Evolutionary conservation across 2,797 vertebrate species (phyloP), one percentile per base, ranked within the genome.

Genomic region (Phataginus tricuspis): DNA sequence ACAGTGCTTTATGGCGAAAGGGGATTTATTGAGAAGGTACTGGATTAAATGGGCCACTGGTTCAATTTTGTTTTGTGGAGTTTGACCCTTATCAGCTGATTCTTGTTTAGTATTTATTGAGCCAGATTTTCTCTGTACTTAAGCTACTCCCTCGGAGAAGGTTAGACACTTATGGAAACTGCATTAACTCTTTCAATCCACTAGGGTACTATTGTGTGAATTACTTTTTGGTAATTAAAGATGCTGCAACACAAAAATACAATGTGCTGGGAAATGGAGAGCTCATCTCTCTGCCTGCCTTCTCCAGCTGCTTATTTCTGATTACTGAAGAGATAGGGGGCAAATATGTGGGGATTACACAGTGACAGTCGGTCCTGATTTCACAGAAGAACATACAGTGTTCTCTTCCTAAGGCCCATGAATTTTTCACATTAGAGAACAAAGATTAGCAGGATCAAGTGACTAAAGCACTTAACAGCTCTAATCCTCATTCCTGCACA

Each of bases 181-280:
- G 89, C 92, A 97, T 97, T 97, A 98, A 98, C 96, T 97, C 95
- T 96, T 96, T 97, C 92, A 93, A 96, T 91, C 53, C 97, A 95
- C 96, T 92, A 94, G 97, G 95, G 96, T 93, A 83, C 96, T 96
- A 51, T 96, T 97, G 92, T 90, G 86, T 71, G 96, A 97, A 98
- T 97, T 96, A 96, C 92, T 97, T 96, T 91, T 94, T 79, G 57
- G 96, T 97, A 97, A 97, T 97, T 97, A 98, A 98, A 97, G 96
- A 97, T 39, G 91, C 86, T 95, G 39, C 88, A 96, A 97, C 90
- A 91, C 90, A 90, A 91, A 96, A 96, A 59, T 92, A 96, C 94
- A 91, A 82, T 23, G 72, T 82, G 34, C 61, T 69, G 69, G 77
- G 92, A 94, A 94, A 95, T 45, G 34, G 79, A 93, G 83, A 95